Evolutionary conservation across 2,113 vertebrate species (phyloP), one percentile per base, ranked within the genome.

Genomic region (Prolemur simus): DNA sequence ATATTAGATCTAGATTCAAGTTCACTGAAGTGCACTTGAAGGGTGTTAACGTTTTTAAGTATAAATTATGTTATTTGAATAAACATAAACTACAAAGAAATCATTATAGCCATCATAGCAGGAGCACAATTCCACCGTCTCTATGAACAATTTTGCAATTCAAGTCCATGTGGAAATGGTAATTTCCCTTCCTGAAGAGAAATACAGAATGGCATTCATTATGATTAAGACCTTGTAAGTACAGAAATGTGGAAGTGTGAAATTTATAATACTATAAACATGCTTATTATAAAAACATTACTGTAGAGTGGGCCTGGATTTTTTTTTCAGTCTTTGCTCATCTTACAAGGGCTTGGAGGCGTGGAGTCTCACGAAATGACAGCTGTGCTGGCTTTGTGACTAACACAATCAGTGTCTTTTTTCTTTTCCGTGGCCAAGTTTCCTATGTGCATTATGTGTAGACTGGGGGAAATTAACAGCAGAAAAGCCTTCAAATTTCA

Each of bases 11-110:
- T n/a, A 88, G 60, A 95, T 29, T 85, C 4, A n/a, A 87, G 52
- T 87, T 87, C 45, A 76, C 20, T 54, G 29, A 91, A 77, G 34
- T 89, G 17, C 32, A 86, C 78, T 73, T 74, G 6, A 12, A 90
- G 20, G 71, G 34, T 63, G 27, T 39, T 76, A 83, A 83, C 21
- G 29, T 73, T 97, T 95, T 74, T 83, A 95, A 89, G 76, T 49
- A 87, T 80, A 91, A 76, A 92, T 92, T 77, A 88, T 85, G 29
- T 78, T 91, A 82, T 95, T 25, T 94, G 69, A 94, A 88, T 73
- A 95, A 89, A 96, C 6, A 89, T 42, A 69, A 88, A 69, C 49
- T 95, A 98, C 64, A 96, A 95, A 94, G 83, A 94, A 93, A 85
- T 91, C n/a, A 89, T 90, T 80, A 74, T n/a, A 68, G 32, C 13